phyloP scores from a whole-genome alignment of 2,888 invertebrate species.

The Empis stercorea region DNA sequence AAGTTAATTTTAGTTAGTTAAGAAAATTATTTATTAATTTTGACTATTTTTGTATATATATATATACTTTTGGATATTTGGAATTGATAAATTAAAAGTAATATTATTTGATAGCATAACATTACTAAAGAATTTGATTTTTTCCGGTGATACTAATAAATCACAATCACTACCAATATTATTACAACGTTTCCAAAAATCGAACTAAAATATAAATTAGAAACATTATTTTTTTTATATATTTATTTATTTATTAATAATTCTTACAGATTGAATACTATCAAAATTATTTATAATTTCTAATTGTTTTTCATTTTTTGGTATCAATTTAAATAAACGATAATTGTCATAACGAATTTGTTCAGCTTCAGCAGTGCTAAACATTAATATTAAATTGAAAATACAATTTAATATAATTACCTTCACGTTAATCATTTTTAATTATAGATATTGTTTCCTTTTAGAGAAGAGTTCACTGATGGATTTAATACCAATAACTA shows the following conservation, averaged over 20 bases:
- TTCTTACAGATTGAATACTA: too few species aligned
- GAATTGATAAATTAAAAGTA: slow-evolving; percentile 36
- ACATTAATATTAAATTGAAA: too few species aligned
- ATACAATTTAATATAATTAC: too few species aligned
- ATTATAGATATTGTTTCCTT: too few species aligned
- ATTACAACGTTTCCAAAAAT: background rate
- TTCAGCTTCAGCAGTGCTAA: background rate
- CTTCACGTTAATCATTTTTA: too few species aligned
- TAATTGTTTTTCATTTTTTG: slow-evolving; percentile 39
- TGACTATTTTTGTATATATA: background rate
- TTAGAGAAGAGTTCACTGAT: too few species aligned
- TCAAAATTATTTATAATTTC: slow-evolving; percentile 23
- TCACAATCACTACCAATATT: slow-evolving; percentile 30
- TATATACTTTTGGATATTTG: slow-evolving; percentile 49
- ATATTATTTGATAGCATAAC: slow-evolving; percentile 34
- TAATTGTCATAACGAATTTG: slow-evolving; percentile 29
- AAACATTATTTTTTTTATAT: too few species aligned
- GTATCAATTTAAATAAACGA: slow-evolving; percentile 29
- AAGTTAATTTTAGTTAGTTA: background rate
- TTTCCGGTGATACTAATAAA: slow-evolving; percentile 48
- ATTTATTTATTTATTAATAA: slow-evolving; percentile 4
- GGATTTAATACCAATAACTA: too few species aligned
- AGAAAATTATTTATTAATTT: background rate
- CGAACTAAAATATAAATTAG: too few species aligned
- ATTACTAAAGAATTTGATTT: slow-evolving; percentile 35